Percentiles rank a stretch among this genome's conserved stretches.
phyloP scores from a whole-genome alignment of 2,797 vertebrate genomes.

The Poecilia picta region DNA sequence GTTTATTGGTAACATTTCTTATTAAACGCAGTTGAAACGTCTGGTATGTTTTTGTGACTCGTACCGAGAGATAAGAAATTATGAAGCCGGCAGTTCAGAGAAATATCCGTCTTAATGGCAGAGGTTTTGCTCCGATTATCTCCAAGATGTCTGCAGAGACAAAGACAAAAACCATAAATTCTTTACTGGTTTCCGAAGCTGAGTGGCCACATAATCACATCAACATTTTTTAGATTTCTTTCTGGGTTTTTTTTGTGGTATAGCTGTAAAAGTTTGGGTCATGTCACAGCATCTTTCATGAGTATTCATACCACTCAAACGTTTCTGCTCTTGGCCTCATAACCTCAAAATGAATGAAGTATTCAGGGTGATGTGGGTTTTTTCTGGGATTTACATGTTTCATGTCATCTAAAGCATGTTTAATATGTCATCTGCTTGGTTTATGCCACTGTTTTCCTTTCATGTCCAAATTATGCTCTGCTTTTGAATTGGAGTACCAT shows the following conservation, averaged over 20 bases:
- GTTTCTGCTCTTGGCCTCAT: neutral
- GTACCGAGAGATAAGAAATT: neutral
- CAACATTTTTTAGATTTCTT: conserved; percentile 11
- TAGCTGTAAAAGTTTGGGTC: conserved; percentile 32
- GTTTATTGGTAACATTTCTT: neutral
- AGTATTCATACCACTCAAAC: neutral
- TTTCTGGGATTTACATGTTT: neutral
- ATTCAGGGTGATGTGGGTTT: too few species aligned
- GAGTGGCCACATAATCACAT: neutral
- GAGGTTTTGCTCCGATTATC: neutral
- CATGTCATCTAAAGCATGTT: neutral
- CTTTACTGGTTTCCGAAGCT: neutral
- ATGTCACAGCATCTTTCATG: neutral
- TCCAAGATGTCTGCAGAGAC: neutral
- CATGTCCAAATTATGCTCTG: neutral
- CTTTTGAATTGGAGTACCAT: neutral
- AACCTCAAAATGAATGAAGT: neutral
- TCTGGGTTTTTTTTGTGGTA: neutral
- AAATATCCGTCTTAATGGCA: neutral
- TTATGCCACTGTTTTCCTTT: neutral
- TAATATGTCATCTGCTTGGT: neutral
- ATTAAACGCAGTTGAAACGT: neutral
- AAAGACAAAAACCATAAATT: neutral
- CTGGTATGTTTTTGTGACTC: neutral
- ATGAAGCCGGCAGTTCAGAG: neutral